Conservation (phyloP, 1,140 invertebrate species). For the Dendroctonus ponderosae region DNA sequence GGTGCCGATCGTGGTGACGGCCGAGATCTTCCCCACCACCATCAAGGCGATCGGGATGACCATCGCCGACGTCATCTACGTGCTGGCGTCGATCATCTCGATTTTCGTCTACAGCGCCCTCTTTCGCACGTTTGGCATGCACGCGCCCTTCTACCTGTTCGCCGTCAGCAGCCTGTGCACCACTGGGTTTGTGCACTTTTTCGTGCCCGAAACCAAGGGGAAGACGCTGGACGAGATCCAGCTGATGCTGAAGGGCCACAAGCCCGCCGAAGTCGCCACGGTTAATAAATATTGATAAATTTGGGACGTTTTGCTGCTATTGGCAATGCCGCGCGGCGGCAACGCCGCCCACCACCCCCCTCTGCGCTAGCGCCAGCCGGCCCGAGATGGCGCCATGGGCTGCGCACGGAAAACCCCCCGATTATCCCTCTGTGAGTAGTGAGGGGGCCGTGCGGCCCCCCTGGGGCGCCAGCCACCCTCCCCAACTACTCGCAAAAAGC, state of each 20-base stretch:
- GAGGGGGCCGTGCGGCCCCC: too few relatives aligned
- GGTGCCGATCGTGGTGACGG: constrained; percentile 70
- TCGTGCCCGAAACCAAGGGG: constrained; percentile 41
- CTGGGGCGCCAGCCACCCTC: too few relatives aligned
- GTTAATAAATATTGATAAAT: too few relatives aligned
- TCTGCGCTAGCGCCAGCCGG: too few relatives aligned
- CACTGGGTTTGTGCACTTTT: constrained; percentile 53
- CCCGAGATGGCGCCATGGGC: too few relatives aligned
- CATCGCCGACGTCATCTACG: constrained; percentile 41
- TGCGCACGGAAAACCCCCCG: too few relatives aligned
- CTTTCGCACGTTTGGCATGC: constrained; percentile 50
- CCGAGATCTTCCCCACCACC: constrained; percentile 63
- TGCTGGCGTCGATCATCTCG: constrained; percentile 59
- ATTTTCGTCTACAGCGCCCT: constrained; percentile 65
- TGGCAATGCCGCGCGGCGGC: too few relatives aligned
- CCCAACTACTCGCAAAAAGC: too few relatives aligned
- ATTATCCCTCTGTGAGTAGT: too few relatives aligned
- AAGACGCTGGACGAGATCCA: constrained; percentile 40
- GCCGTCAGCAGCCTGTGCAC: constrained; percentile 59
- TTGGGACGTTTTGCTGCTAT: too few relatives aligned
- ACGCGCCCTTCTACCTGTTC: constrained; percentile 68
- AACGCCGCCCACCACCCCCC: too few relatives aligned
- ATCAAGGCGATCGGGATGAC: constrained; percentile 54
- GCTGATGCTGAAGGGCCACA: constrained; percentile 35
- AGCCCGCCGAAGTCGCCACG: constrained; percentile 1